These are phyloP conservation scores for Leistus spinibarbis DNA, from an alignment of 2,888 invertebrate species.

Conservation along the genomic window DNA sequence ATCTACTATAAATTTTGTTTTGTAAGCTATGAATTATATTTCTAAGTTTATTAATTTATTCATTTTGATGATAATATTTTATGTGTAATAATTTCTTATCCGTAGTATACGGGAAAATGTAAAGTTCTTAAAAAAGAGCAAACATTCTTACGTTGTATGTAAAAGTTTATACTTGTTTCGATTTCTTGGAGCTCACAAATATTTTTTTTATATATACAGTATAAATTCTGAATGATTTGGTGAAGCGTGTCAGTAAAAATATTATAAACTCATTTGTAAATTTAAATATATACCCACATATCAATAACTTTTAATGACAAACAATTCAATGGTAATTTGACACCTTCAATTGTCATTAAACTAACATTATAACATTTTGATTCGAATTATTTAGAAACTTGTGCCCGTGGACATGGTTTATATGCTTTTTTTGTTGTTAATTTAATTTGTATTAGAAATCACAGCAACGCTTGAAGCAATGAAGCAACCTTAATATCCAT, in stretches of 20 bases:
- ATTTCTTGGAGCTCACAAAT: no score
- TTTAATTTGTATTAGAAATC: not conserved
- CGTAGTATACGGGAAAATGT: no score
- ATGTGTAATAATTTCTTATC: no score
- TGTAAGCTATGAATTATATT: not conserved
- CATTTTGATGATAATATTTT: no score
- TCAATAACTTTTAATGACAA: not conserved
- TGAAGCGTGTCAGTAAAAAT: not conserved
- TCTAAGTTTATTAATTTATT: not conserved
- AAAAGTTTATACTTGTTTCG: no score
- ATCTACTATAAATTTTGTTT: not conserved
- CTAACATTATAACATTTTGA: not conserved
- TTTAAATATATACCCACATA: not conserved
- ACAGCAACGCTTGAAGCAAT: not conserved
- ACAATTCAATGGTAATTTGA: not conserved
- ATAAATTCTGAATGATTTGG: not conserved
- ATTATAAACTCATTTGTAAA: no score
- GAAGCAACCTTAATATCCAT: not conserved
- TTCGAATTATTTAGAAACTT: not conserved
- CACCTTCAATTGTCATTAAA: not conserved
- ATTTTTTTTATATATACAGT: no score
- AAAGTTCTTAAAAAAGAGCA: no score
- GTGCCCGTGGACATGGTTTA: not conserved
- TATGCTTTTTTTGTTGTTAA: not conserved
- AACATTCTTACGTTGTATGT: no score